These are phyloP conservation scores for Coenobita brevimanus DNA, from an alignment of 1,140 invertebrate species.

Conservation along the genomic window DNA sequence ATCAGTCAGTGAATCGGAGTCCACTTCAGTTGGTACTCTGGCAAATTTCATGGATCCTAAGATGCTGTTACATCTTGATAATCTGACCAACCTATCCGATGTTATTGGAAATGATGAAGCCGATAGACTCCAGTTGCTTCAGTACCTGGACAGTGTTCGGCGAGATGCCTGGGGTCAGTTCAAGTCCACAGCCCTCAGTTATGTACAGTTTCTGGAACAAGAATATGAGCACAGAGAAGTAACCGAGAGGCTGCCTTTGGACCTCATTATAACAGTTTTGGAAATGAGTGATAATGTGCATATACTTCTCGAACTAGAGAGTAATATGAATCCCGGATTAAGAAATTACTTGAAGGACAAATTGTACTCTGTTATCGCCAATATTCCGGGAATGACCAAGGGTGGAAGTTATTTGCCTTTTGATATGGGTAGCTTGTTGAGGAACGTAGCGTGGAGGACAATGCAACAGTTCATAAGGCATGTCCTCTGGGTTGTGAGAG, in stretches of 20 bases:
- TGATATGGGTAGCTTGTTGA: slow-evolving; percentile 7
- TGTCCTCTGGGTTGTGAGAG: slow-evolving; percentile 37
- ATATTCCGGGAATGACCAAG: slow-evolving; percentile 16
- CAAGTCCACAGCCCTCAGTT: slow-evolving; percentile 37
- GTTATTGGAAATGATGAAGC: not conserved
- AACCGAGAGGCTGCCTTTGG: slow-evolving; percentile 26
- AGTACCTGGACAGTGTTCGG: slow-evolving; percentile 35
- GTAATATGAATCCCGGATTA: slow-evolving; percentile 43
- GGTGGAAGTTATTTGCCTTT: slow-evolving; percentile 2
- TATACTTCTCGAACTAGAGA: slow-evolving; percentile 37
- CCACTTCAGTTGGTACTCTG: no score
- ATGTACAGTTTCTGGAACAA: slow-evolving; percentile 41
- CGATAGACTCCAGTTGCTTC: not conserved
- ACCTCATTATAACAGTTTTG: slow-evolving; percentile 42
- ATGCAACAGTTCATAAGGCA: slow-evolving; percentile 51
- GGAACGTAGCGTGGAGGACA: slow-evolving; percentile 41
- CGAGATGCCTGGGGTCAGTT: slow-evolving; percentile 56
- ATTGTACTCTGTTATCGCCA: slow-evolving; percentile 24
- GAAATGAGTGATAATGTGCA: slow-evolving; percentile 43
- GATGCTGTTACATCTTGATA: no score
- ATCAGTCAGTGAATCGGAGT: no score
- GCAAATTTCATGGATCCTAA: no score
- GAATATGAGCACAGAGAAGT: slow-evolving; percentile 33
- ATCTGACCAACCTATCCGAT: not conserved
- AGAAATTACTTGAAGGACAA: slow-evolving; percentile 26